Evolutionary conservation across 64 coral and sea anemone genomes (phyloP), one percentile per base, ranked within the genome.

Genomic region (Astreopora myriophthalma): DNA sequence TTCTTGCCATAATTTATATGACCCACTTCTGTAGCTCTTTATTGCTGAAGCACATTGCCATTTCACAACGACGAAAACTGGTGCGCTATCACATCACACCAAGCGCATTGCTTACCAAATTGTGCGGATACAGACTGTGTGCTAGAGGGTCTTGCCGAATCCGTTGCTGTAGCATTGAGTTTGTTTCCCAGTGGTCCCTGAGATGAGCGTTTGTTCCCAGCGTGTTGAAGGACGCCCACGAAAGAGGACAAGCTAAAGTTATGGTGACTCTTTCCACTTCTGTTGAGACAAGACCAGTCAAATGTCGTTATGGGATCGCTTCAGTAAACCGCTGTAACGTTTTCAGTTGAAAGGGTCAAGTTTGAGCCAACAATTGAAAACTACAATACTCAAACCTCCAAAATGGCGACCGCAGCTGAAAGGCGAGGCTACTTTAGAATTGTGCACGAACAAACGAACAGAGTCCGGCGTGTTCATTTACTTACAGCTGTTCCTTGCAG

Each of bases 401-500:
- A n/a, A n/a, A n/a, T n/a, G n/a, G n/a, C n/a, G n/a, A n/a, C n/a
- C n/a, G n/a, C n/a, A n/a, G n/a, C n/a, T n/a, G n/a, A n/a, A n/a
- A n/a, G n/a, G n/a, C n/a, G n/a, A n/a, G n/a, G n/a, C n/a, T n/a
- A n/a, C n/a, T n/a, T n/a, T n/a, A n/a, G n/a, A n/a, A n/a, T n/a
- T n/a, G n/a, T n/a, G n/a, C n/a, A n/a, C n/a, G n/a, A n/a, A n/a
- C n/a, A n/a, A n/a, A n/a, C n/a, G n/a, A n/a, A n/a, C n/a, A n/a
- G n/a, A n/a, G n/a, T n/a, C n/a, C n/a, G n/a, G n/a, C n/a, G n/a
- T 64, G 22, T 64, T 24, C 23, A 26, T 23, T 20, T 28, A 96
- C 97, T 95, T 75, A 99, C 97, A 99, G 49, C n/a, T 99, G 97
- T 58, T 86, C 90, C 31, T 84, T 82, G 68, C 94, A 93, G 7